Conservation (phyloP, 2,113 vertebrate species). For the Saiga tatarica region DNA sequence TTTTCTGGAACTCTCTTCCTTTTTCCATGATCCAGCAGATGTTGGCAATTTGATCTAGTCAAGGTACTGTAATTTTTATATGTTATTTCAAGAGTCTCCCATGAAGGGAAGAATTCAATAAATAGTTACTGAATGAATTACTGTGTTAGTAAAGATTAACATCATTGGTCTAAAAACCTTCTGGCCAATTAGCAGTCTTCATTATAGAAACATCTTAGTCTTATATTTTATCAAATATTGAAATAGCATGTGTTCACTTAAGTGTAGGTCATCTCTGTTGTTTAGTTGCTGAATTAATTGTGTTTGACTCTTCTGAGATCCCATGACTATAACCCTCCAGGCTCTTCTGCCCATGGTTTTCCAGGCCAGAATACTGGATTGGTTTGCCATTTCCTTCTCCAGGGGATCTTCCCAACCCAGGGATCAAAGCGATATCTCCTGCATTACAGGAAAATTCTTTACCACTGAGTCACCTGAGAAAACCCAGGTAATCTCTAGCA, state of each 20-base stretch:
- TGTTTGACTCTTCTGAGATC: background rate
- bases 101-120: background rate
- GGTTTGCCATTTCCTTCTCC: background rate
- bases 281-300: background rate
- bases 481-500: background rate
- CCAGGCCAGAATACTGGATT: background rate
- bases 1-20: no score
- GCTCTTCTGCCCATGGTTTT: background rate
- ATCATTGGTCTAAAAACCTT: background rate
- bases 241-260: background rate
- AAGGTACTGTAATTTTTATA: background rate
- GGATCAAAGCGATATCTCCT: background rate
- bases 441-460: background rate
- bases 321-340: background rate
- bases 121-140: background rate
- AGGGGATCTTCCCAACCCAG: background rate
- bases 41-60: background rate
- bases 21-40: no score
- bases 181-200: background rate
- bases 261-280: background rate
- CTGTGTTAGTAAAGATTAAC: background rate
- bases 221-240: background rate
- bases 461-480: background rate
- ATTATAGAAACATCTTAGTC: accelerated
- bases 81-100: background rate